phyloP scores from a whole-genome alignment of 1,140 invertebrate species.

The Microplitis demolitor region DNA sequence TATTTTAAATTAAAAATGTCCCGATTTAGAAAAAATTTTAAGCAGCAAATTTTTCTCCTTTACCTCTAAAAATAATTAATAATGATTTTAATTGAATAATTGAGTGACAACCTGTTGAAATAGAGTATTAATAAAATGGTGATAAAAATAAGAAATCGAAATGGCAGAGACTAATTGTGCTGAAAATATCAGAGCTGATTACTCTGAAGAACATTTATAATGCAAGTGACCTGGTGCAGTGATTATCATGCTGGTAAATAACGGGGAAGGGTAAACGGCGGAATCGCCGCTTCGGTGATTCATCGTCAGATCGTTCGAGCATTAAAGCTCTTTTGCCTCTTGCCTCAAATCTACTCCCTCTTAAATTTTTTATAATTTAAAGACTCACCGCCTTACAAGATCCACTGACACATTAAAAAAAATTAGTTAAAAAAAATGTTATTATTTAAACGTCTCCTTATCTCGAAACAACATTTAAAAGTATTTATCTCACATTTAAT shows the following conservation, averaged over 20 bases:
- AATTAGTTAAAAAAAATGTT: not conserved
- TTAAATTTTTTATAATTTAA: not conserved
- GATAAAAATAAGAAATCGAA: not conserved
- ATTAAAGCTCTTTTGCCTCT: slow-evolving; percentile 1
- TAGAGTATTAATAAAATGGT: too few species aligned
- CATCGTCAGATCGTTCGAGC: slow-evolving; percentile 14
- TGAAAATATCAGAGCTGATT: slow-evolving; percentile 11
- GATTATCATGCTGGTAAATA: slow-evolving; percentile 24
- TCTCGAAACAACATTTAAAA: not conserved
- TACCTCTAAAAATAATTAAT: not conserved
- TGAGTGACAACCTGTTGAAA: not conserved
- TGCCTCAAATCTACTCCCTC: not conserved
- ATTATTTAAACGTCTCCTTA: not conserved
- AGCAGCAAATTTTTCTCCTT: too few species aligned
- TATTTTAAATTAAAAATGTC: too few species aligned
- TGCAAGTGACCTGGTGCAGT: not conserved
- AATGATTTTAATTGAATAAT: not conserved
- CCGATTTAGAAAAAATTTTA: too few species aligned
- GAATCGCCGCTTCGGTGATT: slow-evolving; percentile 19
- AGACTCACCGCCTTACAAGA: not conserved
- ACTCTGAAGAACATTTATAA: slow-evolving; percentile 8
- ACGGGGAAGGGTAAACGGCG: slow-evolving; percentile 16
- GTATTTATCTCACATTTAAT: slow-evolving; percentile 8
- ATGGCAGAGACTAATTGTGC: slow-evolving; percentile 21
- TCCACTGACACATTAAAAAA: not conserved